These are phyloP conservation scores for Imbricaverruca yamaguchii DNA, from an alignment of 2,888 invertebrate species.

Conservation along the genomic window DNA sequence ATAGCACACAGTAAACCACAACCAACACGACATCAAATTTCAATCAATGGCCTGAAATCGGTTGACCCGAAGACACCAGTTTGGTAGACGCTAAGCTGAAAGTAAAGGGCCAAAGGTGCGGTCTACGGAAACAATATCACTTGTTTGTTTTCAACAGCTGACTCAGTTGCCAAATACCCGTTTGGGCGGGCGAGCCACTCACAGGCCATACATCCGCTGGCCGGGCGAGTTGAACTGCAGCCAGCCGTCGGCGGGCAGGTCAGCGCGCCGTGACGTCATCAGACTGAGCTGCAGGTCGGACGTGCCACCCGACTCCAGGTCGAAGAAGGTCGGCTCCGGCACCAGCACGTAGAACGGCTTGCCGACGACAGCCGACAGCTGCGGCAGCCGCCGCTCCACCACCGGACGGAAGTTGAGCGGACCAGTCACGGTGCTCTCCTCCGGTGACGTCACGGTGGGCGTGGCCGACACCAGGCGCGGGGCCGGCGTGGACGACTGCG, in stretches of 20 bases:
- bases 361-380: constrained; percentile 23
- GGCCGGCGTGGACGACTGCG: not conserved
- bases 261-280: constrained; percentile 60
- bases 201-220: constrained; percentile 81
- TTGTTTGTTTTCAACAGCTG: no score
- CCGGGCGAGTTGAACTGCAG: constrained; percentile 79
- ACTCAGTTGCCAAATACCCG: no score
- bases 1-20: no score
- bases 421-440: not conserved
- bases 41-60: no score
- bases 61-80: no score
- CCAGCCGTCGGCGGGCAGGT: constrained; percentile 65
- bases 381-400: not conserved
- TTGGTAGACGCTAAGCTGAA: no score
- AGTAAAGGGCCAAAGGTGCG: no score
- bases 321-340: constrained; percentile 82
- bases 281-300: constrained; percentile 62
- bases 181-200: constrained; percentile 44
- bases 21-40: no score
- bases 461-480: not conserved
- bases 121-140: no score
- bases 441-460: not conserved
- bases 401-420: not conserved
- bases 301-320: constrained; percentile 75
- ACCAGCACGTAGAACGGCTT: constrained; percentile 55